Base-by-base conservation (phyloP, 1,140 invertebrate species). In the Dreissena rostriformis region DNA sequence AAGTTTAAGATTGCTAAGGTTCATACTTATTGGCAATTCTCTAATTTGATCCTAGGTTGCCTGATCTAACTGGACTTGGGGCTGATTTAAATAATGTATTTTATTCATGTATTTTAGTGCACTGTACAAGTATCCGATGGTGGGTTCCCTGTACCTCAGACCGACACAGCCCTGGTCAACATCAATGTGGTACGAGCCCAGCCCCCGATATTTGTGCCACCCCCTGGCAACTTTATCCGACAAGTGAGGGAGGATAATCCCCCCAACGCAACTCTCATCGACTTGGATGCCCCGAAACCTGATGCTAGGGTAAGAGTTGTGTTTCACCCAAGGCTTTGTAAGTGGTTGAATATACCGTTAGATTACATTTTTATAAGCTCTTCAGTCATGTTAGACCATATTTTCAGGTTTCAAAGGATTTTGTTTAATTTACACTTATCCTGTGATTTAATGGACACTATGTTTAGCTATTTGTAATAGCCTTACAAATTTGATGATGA, bases 81-180 rank as follows among this genome's bases (percentile, higher is more conserved):
- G 8, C 4, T 39, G 39, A 8, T 39, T 39, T 39, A 39, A 39
- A 39, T 39, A 39, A 39, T 39, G 39, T 8, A 39, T 39, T 39
- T 2, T 39, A 2, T 39, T 39, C 24, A 71, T 51, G 26, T 68
- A 28, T 84, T 72, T n/a, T 39, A 84, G 82, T 84, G 82, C 28
- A 49, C 65, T n/a, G 49, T 84, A 26, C 8, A 19, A 19, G 73
- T 84, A 17, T 70, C 82, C 17, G 82, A 84, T 67, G 77, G 77
- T 65, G 74, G 82, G 1, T 15, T 19, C 39, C 74, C 65, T 39
- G 26, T 11, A 26, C 24, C 74, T 14, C 76, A 78, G 1, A 26
- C 49, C 10, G 73, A 14, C 24, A 57, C 52, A 63, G 73, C 82
- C 49, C 53, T 26, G 52, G 82, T 84, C 8, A 53, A 51, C 49